Evolutionary conservation across 92 coral and sea anemone species (phyloP), one percentile per base, ranked within the genome.

Genomic region (Palythoa caribaeorum): DNA sequence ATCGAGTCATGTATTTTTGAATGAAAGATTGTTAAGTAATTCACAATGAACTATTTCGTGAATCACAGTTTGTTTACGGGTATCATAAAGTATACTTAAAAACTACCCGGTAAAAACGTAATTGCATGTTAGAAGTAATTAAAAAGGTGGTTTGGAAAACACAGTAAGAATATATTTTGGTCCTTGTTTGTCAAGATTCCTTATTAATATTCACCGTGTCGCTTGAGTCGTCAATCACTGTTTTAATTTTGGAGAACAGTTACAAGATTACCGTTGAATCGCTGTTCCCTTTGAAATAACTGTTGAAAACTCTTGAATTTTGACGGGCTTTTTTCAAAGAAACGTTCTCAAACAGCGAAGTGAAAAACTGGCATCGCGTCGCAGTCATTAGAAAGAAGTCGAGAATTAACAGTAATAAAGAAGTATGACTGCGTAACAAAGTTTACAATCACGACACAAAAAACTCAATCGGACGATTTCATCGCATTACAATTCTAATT

Each of bases 41-140:
- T 21, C 71, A 6, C 38, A 11, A 65, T 65, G 8, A n/a, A n/a
- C 71, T 21, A 20, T 68, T 19, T 20, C 73, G 39, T 5, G 20
- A 68, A 16, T 63, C 20, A 38, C 73, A 19, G 73, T 14, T 38
- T 68, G 38, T 68, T 68, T 21, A 68, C 73, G 73, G 73, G 73
- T 68, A 5, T 68, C 73, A 20, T 5, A 68, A 63, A 68, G 73
- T 20, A 68, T 68, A 68, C 73, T 13, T 68, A 20, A 68, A 68
- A 68, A 68, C 39, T 63, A 19, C 35, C 70, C 28, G 35, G 35
- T 3, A 63, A 63, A 63, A 63, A 63, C 16, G 70, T 63, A 63
- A 16, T 63, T 63, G 60, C 60, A 54, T 54, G 9, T 54, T 54
- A 54, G 60, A 54, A 54, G 9, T 54, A 54, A 16, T 10, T 63